Base-by-base conservation (phyloP, 2,888 invertebrate species). In the Mythimna lalbum region DNA sequence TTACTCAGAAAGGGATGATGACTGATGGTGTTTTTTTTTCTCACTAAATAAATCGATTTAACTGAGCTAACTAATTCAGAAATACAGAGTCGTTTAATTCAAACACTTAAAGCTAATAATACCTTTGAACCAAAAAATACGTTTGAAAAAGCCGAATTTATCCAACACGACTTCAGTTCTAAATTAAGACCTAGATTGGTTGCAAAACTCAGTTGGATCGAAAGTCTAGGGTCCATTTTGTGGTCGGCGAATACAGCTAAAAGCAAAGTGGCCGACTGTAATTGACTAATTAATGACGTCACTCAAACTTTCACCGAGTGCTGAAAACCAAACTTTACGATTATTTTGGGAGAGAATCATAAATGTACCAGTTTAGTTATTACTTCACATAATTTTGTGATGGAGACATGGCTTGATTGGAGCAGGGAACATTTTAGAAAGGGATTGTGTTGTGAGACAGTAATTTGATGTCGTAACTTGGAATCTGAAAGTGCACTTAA, bases 271-370 rank as follows among this genome's bases (percentile, higher is more conserved):
- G 50, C 39, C 63, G 43, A 36, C 65, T 81, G 56, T 77, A 77
- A 78, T 77, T 73, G 65, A 73, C 73, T 79, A 78, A 81, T 81
- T 73, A 78, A 81, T 78, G 65, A 68, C 63, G 68, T 81, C 78
- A 69, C 63, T 73, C 78, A 66, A 77, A 73, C 63, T 78, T 81
- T 56, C 66, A 77, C 64, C 23, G 62, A 81, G 63, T 64, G 57
- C 47, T 73, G 55, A n/a, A 63, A 70, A 70, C 61, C 39, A 39
- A 63, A 72, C 23, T 62, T 64, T 77, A 65, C 56, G 64, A 65
- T 59, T 57, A 63, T 63, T 75, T 76, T 59, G 27, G 55, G 64
- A 72, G 47, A 36, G 27, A 50, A 62, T 65, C 64, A 76, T 66
- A 65, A 68, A 72, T 70, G 60, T 47, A 21, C 27, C 36, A 49